A percentile compares a stretch with the other conserved stretches of the same genome.
Conservation (phyloP, 2,113 vertebrate genomes). For the Bungarus multicinctus region DNA sequence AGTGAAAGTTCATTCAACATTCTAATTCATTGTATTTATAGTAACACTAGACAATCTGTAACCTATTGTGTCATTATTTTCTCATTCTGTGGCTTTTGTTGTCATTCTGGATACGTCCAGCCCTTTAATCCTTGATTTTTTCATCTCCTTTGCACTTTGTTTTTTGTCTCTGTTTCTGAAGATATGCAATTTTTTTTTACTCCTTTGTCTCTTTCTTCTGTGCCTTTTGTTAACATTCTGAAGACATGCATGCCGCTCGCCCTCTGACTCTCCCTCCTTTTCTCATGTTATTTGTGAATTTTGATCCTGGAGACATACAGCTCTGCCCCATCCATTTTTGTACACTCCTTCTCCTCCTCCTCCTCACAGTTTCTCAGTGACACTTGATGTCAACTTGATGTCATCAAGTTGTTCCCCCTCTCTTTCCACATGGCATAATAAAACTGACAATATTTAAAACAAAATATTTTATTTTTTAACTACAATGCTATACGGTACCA, state of each 20-base stretch:
- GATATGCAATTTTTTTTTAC: background rate
- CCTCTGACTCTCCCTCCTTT: background rate
- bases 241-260: background rate
- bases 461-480: background rate
- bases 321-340: background rate
- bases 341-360: background rate
- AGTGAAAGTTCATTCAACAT: constrained; percentile 4
- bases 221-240: background rate
- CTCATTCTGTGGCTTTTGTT: background rate
- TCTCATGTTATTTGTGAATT: background rate
- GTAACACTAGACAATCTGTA: background rate
- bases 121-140: background rate
- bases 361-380: background rate
- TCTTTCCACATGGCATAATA: background rate
- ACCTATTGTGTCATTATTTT: background rate
- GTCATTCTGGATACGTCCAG: background rate
- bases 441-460: background rate
- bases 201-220: background rate
- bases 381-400: background rate
- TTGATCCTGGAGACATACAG: background rate
- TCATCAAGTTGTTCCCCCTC: background rate
- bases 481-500: background rate
- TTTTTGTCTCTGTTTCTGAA: background rate
- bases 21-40: constrained; percentile 16
- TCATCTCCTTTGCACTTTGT: background rate